Percentiles rank a stretch among this genome's conserved stretches.
phyloP scores from a whole-genome alignment of 2,888 invertebrate species.

The Spatulosminthurus flaviceps region DNA sequence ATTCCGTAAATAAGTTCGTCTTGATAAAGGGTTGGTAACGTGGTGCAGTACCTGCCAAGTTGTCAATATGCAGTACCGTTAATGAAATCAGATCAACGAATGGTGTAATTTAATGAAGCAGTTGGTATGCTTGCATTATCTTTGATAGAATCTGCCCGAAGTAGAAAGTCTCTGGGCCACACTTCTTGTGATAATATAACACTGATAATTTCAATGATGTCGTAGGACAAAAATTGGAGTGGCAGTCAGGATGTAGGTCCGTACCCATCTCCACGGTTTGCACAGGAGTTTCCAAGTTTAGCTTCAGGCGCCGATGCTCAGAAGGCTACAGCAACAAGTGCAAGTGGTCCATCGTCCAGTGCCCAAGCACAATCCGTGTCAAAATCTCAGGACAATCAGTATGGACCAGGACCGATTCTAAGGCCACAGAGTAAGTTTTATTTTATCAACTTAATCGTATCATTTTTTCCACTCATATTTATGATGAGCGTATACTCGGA shows the following conservation, averaged over 20 bases:
- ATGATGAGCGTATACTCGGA: slow-evolving; percentile 50
- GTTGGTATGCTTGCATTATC: no score
- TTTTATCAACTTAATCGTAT: neutral
- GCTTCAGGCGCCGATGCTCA: slow-evolving; percentile 48
- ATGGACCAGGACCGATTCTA: slow-evolving; percentile 63
- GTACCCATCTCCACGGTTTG: slow-evolving; percentile 61
- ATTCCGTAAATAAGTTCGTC: no score
- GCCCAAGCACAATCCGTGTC: slow-evolving; percentile 53
- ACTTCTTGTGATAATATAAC: no score
- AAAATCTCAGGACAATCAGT: slow-evolving; percentile 63
- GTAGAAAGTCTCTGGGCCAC: no score
- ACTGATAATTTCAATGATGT: no score
- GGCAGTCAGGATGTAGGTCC: slow-evolving; percentile 56
- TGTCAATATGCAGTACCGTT: no score
- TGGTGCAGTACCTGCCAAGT: no score
- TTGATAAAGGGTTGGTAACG: no score
- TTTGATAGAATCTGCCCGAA: no score
- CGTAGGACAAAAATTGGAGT: slow-evolving; percentile 63
- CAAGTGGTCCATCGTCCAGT: slow-evolving; percentile 45
- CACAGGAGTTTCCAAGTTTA: slow-evolving; percentile 61
- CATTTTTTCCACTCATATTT: slow-evolving; percentile 9
- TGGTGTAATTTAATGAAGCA: no score
- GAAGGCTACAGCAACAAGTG: slow-evolving; percentile 50
- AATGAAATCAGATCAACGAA: no score
- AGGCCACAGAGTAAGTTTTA: slow-evolving; percentile 62